Conservation (phyloP, 2,113 vertebrate genomes). For the Xenopus tropicalis region DNA sequence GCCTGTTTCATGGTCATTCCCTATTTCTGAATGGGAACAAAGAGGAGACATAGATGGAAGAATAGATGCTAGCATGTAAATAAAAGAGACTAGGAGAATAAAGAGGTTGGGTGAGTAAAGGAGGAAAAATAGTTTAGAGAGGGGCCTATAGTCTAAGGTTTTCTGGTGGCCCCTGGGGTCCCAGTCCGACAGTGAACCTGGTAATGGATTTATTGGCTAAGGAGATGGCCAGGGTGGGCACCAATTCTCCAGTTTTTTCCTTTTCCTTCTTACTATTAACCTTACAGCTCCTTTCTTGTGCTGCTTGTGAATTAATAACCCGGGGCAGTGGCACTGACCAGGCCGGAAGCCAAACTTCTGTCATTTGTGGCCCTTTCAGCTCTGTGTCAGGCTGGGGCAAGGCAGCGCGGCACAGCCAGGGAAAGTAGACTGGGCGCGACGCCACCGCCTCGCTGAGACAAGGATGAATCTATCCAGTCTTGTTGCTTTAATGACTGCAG, state of each 20-base stretch:
- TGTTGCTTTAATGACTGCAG: slow-evolving; percentile 37
- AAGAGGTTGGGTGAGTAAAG: no score
- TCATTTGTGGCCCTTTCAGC: slow-evolving; percentile 25
- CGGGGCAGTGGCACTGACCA: slow-evolving; percentile 16
- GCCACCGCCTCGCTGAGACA: slow-evolving; percentile 39
- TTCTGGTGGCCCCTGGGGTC: no score
- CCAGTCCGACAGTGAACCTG: no score
- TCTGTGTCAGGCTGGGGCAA: slow-evolving; percentile 18
- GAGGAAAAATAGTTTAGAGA: no score
- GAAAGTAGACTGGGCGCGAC: slow-evolving; percentile 15
- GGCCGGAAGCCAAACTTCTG: not conserved
- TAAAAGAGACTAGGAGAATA: no score
- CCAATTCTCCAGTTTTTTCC: not conserved
- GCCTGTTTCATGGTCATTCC: no score
- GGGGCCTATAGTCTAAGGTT: no score
- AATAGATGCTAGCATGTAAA: no score
- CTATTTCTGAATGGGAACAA: no score
- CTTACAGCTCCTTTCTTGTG: not conserved
- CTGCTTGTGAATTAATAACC: not conserved
- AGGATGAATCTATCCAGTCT: slow-evolving; percentile 28
- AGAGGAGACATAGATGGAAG: no score
- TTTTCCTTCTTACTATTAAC: not conserved
- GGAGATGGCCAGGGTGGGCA: not conserved
- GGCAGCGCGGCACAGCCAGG: slow-evolving; percentile 14
- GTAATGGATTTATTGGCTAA: not conserved